Conservation (phyloP, 1,140 invertebrate species). For the Zelostemma sp. region DNA sequence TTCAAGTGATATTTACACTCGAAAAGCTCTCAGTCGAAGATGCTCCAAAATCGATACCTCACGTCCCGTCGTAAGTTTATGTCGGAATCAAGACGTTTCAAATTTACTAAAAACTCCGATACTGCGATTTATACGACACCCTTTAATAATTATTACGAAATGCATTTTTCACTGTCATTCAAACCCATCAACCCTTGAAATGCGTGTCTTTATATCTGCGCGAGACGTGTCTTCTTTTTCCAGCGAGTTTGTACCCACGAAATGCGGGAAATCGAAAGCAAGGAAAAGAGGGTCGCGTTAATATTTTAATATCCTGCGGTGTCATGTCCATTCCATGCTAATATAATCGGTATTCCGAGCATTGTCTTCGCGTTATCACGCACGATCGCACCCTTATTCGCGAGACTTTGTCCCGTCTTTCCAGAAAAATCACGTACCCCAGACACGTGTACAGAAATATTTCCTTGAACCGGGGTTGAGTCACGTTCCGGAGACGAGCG, state of each 20-base stretch:
- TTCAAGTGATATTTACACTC: too few species aligned
- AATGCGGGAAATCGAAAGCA: slow-evolving; percentile 39
- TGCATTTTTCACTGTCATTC: too few species aligned
- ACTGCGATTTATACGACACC: slow-evolving; percentile 11
- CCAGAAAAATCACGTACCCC: slow-evolving; percentile 53
- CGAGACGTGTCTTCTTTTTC: slow-evolving; percentile 46
- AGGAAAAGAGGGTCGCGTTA: slow-evolving; percentile 30
- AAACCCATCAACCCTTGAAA: slow-evolving; percentile 27
- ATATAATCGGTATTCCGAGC: slow-evolving; percentile 46
- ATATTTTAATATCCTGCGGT: slow-evolving; percentile 62
- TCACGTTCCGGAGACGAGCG: slow-evolving; percentile 42
- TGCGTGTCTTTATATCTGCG: slow-evolving; percentile 4
- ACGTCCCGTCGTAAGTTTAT: neutral
- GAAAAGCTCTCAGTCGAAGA: too few species aligned
- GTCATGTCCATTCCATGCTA: slow-evolving; percentile 52
- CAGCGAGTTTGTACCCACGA: slow-evolving; percentile 50
- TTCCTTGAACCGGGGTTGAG: slow-evolving; percentile 46
- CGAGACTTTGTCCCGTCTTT: slow-evolving; percentile 43
- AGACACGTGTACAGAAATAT: slow-evolving; percentile 48
- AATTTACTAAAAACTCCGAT: neutral
- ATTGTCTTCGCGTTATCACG: slow-evolving; percentile 58
- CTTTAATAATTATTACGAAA: slow-evolving; percentile 2
- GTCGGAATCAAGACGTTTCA: neutral
- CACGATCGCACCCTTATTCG: slow-evolving; percentile 55
- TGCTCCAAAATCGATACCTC: neutral